phyloP scores from a whole-genome alignment of 2,888 invertebrate genomes.

The Hymenopus coronatus region DNA sequence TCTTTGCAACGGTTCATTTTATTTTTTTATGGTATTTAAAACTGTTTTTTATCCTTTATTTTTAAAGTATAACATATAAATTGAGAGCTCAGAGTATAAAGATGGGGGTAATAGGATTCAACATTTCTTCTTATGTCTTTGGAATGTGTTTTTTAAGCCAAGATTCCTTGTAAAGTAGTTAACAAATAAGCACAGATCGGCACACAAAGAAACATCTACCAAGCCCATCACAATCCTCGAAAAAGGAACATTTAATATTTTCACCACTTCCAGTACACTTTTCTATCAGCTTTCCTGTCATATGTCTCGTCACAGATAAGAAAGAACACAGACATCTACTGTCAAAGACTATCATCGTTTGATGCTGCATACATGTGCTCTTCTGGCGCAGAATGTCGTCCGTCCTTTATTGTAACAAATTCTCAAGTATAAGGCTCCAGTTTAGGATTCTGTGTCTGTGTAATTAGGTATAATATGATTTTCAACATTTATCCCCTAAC shows the following conservation, averaged over 20 bases:
- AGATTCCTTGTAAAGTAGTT: not conserved
- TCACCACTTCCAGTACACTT: not conserved
- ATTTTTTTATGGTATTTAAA: slow-evolving; percentile 43
- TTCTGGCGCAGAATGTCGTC: not conserved
- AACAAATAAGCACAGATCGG: not conserved
- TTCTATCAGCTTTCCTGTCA: not conserved
- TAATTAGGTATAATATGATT: no score
- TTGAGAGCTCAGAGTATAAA: slow-evolving; percentile 28
- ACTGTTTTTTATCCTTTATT: slow-evolving; percentile 36
- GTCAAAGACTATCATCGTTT: not conserved
- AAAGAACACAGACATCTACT: not conserved
- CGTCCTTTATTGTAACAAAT: no score
- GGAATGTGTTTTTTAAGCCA: slow-evolving; percentile 31
- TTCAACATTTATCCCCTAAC: no score
- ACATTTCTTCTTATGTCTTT: slow-evolving; percentile 45
- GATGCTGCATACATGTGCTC: not conserved
- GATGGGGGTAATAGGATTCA: slow-evolving; percentile 28
- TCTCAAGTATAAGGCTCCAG: no score
- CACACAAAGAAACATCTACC: no score
- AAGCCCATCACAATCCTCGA: not conserved
- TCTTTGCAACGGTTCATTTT: slow-evolving; percentile 36
- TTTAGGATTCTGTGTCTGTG: no score
- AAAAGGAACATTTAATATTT: not conserved
- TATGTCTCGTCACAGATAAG: not conserved
- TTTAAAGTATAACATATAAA: slow-evolving; percentile 52